Percentiles rank a stretch among this genome's conserved stretches.
These are phyloP conservation scores for Mamestra configurata DNA, from an alignment of 1,140 invertebrate species.

Conservation along the genomic window DNA sequence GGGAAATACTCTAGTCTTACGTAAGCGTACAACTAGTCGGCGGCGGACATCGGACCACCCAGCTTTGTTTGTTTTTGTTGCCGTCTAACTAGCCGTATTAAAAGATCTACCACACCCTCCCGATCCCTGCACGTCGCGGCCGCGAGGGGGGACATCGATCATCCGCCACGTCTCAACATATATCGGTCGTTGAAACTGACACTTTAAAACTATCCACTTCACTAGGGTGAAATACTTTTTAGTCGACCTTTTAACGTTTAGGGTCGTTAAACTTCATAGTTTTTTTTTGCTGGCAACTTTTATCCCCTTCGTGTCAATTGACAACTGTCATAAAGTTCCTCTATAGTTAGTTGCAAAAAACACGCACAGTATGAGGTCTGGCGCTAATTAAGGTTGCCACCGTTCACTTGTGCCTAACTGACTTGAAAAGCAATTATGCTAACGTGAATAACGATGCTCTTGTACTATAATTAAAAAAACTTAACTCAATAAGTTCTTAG, in stretches of 20 bases:
- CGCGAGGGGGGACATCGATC: conserved; percentile 44
- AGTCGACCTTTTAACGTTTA: conserved; percentile 45
- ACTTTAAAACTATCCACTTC: conserved; percentile 54
- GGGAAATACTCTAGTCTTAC: conserved; percentile 49
- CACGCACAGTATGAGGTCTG: not conserved
- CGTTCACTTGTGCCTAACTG: conserved; percentile 2
- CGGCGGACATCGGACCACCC: conserved; percentile 58
- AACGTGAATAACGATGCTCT: conserved; percentile 13
- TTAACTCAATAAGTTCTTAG: conserved; percentile 1
- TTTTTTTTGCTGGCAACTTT: conserved; percentile 33
- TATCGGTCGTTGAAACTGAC: conserved; percentile 51
- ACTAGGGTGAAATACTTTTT: conserved; percentile 51
- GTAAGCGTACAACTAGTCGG: conserved; percentile 48
- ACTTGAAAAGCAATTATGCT: conserved; percentile 13
- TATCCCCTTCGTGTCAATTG: conserved; percentile 5
- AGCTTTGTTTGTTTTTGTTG: conserved; percentile 64
- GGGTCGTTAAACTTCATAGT: conserved; percentile 22
- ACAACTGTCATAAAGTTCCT: conserved; percentile 1
- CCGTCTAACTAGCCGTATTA: conserved; percentile 50
- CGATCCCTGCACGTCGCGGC: not conserved
- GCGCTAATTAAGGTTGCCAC: conserved; percentile 8
- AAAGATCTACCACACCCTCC: conserved; percentile 48
- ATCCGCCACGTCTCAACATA: conserved; percentile 37
- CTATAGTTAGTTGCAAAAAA: conserved; percentile 6
- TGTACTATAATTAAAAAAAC: conserved; percentile 13